Base-by-base conservation (phyloP, 2,888 invertebrate genomes). In the Torymus tubicola region DNA sequence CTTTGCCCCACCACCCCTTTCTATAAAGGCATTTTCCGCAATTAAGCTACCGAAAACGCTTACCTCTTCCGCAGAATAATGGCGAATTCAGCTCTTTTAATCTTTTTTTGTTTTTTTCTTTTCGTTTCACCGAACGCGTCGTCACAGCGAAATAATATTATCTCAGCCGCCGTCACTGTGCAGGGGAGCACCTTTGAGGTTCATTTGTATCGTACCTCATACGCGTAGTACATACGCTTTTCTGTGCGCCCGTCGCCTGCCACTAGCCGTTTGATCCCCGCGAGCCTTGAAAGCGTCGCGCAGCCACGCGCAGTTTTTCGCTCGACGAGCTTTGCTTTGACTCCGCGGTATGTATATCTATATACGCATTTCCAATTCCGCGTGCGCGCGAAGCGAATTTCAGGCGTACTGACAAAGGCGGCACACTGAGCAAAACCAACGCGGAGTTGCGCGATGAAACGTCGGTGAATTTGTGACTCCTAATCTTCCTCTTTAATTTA, bases 101-200 rank as follows among this genome's bases (percentile, higher is more conserved):
- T 42, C 11, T n/a, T 12, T 63, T 24, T 53, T 52, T 24, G 11
- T 13, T 12, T n/a, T 8, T 2, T 11, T 13, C 71, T n/a, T 55
- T 13, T 4, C 42, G 16, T 55, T 12, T 50, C n/a, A 16, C 10
- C 21, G 12, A 65, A 50, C 60, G 16, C 53, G 14, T 12, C 53
- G 14, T 12, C 16, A 13, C 53, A 75, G 55, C 52, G 18, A n/a
- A 69, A 69, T 76, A 76, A 63, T 14, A 53, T 68, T 76, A 69
- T 69, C 53, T 60, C 18, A 52, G 4, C 18, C 16, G 11, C 42
- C 16, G 11, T 8, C 8, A 42, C 42, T 42, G 42, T 42, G 8
- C 42, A 8, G 42, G 8, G 42, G 42, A 8, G 8, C 58, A 16
- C 68, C 18, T 76, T 68, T 61, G 55, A 24, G 55, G 16, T 76